Conservation (phyloP, 2,888 invertebrate species). For the Pristionchus japonicus region DNA sequence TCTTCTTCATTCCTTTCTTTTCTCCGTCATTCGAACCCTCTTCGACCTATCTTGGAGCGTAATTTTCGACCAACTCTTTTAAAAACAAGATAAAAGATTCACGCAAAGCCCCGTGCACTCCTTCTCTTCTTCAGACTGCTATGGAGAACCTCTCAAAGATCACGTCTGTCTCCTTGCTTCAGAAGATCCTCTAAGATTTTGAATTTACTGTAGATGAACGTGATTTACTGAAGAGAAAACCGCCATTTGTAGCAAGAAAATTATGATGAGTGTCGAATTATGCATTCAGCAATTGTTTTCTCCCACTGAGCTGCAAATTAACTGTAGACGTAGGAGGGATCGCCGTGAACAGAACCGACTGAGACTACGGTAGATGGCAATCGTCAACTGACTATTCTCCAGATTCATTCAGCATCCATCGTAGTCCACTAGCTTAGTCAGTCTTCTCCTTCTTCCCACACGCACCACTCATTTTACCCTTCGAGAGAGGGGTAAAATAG, state of each 20-base stretch:
- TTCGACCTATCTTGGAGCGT: background rate
- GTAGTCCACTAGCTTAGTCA: constrained; percentile 8
- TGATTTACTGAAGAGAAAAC: background rate
- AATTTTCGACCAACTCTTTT: background rate
- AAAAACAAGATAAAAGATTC: background rate
- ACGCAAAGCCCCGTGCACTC: background rate
- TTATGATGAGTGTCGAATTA: background rate
- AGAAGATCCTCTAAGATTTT: too few species aligned
- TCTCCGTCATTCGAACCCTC: background rate
- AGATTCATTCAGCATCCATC: background rate
- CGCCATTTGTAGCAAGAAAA: background rate
- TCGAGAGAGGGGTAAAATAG: constrained; percentile 12
- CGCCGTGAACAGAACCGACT: background rate
- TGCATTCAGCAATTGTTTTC: background rate
- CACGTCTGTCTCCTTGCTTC: background rate
- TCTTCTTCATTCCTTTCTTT: background rate
- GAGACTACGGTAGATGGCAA: background rate
- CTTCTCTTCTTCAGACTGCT: background rate
- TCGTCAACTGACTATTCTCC: background rate
- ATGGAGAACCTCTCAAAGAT: background rate
- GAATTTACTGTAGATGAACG: background rate
- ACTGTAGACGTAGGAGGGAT: background rate
- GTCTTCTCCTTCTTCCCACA: background rate
- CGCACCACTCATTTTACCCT: background rate
- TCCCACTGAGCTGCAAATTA: background rate